Conservation (phyloP, 2,888 invertebrate species). For the Hirtodrosophila confusa region DNA sequence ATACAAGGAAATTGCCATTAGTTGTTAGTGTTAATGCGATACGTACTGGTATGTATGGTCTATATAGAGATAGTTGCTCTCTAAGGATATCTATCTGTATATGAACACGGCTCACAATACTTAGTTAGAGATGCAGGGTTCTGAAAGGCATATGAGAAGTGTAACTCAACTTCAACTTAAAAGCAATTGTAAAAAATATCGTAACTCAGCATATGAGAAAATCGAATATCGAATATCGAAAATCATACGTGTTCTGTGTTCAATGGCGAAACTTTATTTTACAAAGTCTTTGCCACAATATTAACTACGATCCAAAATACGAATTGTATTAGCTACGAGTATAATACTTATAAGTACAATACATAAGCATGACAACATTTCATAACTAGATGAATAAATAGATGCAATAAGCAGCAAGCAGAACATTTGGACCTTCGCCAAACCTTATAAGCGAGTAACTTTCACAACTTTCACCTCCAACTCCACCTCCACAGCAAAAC, state of each 20-base stretch:
- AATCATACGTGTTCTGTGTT: conserved; percentile 43
- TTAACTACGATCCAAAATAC: conserved; percentile 36
- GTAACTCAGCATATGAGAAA: conserved; percentile 27
- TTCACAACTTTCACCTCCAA: conserved; percentile 3
- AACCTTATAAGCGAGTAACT: conserved; percentile 20
- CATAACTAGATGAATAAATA: conserved; percentile 44
- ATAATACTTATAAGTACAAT: conserved; percentile 34
- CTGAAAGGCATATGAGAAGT: conserved; percentile 27
- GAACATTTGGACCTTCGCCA: conserved; percentile 32
- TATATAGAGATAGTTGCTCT: conserved; percentile 14
- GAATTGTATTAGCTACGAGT: conserved; percentile 54
- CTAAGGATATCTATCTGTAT: conserved; percentile 25
- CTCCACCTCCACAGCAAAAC: conserved; percentile 3
- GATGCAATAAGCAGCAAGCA: conserved; percentile 51
- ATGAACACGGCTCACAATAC: conserved; percentile 33
- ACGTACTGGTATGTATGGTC: conserved; percentile 24
- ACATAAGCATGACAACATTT: conserved; percentile 45
- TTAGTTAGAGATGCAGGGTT: conserved; percentile 24
- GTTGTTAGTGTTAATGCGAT: conserved; percentile 75
- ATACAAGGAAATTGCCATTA: conserved; percentile 77
- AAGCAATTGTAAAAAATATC: conserved; percentile 74
- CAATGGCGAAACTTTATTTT: conserved; percentile 71
- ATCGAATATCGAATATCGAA: conserved; percentile 36
- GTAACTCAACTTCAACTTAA: conserved; percentile 49
- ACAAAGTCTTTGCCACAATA: conserved; percentile 71